Percentiles rank a stretch among this genome's conserved stretches.
phyloP scores from a whole-genome alignment of 2,797 vertebrate species.

The Falco biarmicus region DNA sequence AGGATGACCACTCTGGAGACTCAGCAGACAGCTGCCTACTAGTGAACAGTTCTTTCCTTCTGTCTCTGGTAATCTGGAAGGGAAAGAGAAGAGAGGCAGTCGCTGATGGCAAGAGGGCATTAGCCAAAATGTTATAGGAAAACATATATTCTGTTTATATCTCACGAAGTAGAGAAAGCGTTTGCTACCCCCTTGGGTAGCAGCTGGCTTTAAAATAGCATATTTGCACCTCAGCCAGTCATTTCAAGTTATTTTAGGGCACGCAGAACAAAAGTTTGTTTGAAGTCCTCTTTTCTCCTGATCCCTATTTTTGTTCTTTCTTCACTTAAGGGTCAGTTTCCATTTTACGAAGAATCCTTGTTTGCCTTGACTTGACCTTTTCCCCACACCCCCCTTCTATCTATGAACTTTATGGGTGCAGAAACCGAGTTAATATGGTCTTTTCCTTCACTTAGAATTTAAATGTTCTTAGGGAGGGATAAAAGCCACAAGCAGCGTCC shows the following conservation, averaged over 20 bases:
- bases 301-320: background rate
- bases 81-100: background rate
- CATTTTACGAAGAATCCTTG: background rate
- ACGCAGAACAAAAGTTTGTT: background rate
- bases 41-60: slow-evolving; percentile 97
- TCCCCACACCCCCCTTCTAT: too few relatives aligned
- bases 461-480: background rate
- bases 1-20: background rate
- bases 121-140: background rate
- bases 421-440: background rate
- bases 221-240: background rate
- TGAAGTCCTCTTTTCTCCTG: background rate
- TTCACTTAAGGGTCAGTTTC: background rate
- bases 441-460: background rate
- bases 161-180: background rate
- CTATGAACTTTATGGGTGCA: background rate
- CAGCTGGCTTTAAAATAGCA: background rate
- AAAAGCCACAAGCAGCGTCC: background rate
- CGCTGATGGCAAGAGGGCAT: background rate
- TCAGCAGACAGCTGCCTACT: slow-evolving; percentile 48
- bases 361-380: background rate
- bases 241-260: background rate
- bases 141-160: background rate
- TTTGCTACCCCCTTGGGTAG: background rate
- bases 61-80: slow-evolving; percentile 93